Base-by-base conservation (phyloP, 2,888 invertebrate species). In the Limnephilus marmoratus region DNA sequence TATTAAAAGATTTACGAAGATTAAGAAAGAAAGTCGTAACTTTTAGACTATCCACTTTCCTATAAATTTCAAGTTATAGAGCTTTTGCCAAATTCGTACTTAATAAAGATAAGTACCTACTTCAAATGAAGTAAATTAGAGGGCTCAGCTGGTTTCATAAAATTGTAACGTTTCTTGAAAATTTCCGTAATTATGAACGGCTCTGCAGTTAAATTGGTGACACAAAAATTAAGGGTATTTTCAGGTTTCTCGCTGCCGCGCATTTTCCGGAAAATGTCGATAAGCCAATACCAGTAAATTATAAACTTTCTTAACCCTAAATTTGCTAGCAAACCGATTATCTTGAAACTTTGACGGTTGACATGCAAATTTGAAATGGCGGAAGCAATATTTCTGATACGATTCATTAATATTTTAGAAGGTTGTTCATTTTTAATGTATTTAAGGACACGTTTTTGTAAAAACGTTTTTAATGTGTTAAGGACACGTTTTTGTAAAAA, bases 211-310 rank as follows among this genome's bases (percentile, higher is more conserved):
- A 68, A 68, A 68, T 68, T 68, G 24, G 53, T 53, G 53, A 53
- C 53, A 53, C 53, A 53, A 53, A 45, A 45, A 45, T 45, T 45
- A 12, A 49, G 49, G 2, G 49, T 13, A 49, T 49, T 13, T 15
- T 49, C 15, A 49, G 49, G 49, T 53, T 53, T 53, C 53, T 18
- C 53, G 18, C 0, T 53, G 53, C 24, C 18, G 18, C 24, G 13
- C 9, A 29, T 81, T 87, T 53, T n/a, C 11, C 53, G 53, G 49
- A 87, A 68, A 87, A 53, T 87, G 15, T 87, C 29, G 87, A 87
- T 87, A 53, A 3, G 68, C 53, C 49, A 87, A 87, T 87, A 87
- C 53, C 31, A 68, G 53, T 87, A 87, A 68, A 87, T 87, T 87
- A 49, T 13, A 53, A 49, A 85, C 41, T 85, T 85, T 3, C 37